Evolutionary conservation across 2,888 invertebrate genomes (phyloP).

Genomic region (Dolomedes plantarius): DNA sequence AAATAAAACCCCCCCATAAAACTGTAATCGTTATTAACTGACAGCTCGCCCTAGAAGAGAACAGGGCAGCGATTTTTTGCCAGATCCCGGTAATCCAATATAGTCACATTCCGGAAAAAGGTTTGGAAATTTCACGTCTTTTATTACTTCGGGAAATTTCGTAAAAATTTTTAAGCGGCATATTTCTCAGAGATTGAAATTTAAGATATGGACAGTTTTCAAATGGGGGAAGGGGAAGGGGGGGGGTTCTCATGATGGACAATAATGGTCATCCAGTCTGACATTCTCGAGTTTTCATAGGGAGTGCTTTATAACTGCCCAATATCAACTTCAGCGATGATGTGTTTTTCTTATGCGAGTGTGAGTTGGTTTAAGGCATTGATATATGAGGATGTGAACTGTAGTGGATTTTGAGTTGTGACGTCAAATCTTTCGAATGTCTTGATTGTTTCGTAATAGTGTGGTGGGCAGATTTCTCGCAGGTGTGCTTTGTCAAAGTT

Average conservation of each 20-base stretch:
- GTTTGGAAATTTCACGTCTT: constrained; percentile 36
- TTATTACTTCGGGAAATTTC: constrained; percentile 56
- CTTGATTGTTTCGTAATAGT: no score
- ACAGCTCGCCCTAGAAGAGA: not conserved
- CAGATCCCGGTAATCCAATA: constrained; percentile 42
- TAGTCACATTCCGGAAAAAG: constrained; percentile 23
- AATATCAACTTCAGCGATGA: constrained; percentile 41
- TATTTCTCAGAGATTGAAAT: constrained; percentile 64
- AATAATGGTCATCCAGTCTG: constrained; percentile 36
- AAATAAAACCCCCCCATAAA: no score
- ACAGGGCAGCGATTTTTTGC: constrained; percentile 18
- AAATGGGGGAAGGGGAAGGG: not conserved
- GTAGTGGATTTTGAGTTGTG: no score
- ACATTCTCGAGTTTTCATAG: not conserved
- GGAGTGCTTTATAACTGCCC: constrained; percentile 14
- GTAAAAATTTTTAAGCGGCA: constrained; percentile 35
- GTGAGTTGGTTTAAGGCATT: no score
- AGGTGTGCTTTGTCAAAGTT: no score
- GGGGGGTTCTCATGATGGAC: constrained; percentile 23
- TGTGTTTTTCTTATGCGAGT: not conserved
- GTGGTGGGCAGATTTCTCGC: no score
- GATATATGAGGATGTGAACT: no score
- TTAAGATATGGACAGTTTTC: constrained; percentile 51
- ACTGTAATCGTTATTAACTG: constrained; percentile 22
- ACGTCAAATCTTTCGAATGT: no score